A percentile compares a stretch with the other conserved stretches of the same genome.
These are phyloP conservation scores for Enteromius paludinosus DNA, from an alignment of 2,797 vertebrate genomes.

Conservation along the genomic window DNA sequence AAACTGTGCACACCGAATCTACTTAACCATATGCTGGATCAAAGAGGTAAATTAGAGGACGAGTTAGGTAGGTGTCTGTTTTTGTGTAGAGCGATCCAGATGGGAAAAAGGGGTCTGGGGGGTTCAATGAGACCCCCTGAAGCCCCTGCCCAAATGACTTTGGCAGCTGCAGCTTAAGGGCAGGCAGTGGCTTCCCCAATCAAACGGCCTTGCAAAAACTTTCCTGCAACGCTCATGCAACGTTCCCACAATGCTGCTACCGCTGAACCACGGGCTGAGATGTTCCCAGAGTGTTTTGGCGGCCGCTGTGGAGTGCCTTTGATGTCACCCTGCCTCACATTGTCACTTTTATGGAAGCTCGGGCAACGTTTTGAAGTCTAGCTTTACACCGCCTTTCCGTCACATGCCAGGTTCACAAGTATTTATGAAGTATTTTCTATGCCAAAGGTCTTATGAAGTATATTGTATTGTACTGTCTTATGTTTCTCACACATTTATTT, in stretches of 20 bases:
- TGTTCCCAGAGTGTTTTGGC: constrained; percentile 37
- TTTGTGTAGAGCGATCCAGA: constrained; percentile 60
- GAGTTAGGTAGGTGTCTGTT: constrained; percentile 46
- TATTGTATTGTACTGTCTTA: constrained; percentile 27
- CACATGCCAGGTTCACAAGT: constrained; percentile 45
- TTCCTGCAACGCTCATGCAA: constrained; percentile 37
- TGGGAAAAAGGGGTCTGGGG: constrained; percentile 57
- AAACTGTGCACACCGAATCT: neutral
- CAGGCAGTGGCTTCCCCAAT: constrained; percentile 12
- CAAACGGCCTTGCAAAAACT: constrained; percentile 11
- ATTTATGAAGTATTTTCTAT: constrained; percentile 43
- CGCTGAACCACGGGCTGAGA: neutral
- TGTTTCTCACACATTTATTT: constrained; percentile 67
- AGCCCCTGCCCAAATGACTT: constrained; percentile 62
- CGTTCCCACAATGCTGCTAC: constrained; percentile 36
- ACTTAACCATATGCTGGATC: constrained; percentile 23
- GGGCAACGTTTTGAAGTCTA: constrained; percentile 43
- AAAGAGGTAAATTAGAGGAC: constrained; percentile 34
- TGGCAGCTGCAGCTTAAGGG: constrained; percentile 62
- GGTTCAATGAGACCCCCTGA: constrained; percentile 52
- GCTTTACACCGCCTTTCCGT: constrained; percentile 34
- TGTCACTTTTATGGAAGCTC: constrained; percentile 52
- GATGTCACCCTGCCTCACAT: constrained; percentile 33
- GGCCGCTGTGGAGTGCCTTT: constrained; percentile 52
- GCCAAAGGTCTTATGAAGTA: constrained; percentile 61